Evolutionary conservation across 2,113 vertebrate genomes (phyloP).

Genomic region (Rhipidura dahli): DNA sequence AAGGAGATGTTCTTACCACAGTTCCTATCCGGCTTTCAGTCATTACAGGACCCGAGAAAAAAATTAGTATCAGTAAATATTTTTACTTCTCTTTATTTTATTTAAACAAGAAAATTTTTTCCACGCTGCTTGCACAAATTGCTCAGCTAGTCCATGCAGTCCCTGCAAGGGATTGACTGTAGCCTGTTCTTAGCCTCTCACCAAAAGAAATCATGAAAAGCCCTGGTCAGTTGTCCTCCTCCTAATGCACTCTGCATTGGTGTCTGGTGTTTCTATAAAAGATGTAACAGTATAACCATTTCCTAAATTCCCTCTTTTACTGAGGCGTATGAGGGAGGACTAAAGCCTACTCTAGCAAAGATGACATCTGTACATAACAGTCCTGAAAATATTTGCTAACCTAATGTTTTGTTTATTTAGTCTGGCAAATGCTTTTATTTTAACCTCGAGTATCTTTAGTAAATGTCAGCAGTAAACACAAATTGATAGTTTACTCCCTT

Average conservation of each 20-base stretch:
- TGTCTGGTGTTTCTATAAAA: neutral
- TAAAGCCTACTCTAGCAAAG: neutral
- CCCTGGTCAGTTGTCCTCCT: neutral
- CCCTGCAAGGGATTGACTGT: neutral
- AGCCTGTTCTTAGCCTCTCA: conserved; percentile 23
- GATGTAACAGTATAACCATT: neutral
- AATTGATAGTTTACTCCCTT: conserved; percentile 12
- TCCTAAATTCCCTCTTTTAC: neutral
- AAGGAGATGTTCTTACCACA: neutral
- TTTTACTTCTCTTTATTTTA: neutral
- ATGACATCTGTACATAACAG: neutral
- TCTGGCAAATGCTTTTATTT: conserved; percentile 53
- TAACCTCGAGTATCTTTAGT: conserved; percentile 36
- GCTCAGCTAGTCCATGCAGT: neutral
- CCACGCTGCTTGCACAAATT: neutral
- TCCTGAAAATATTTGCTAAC: conserved; percentile 47
- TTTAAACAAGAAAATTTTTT: neutral
- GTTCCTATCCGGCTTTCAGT: neutral
- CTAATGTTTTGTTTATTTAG: conserved; percentile 50
- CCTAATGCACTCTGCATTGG: neutral
- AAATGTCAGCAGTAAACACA: conserved; percentile 48
- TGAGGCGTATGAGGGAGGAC: neutral
- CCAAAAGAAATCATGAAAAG: neutral
- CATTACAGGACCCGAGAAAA: neutral
- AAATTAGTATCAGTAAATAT: neutral